Percentiles rank a stretch among this genome's conserved stretches.
These are phyloP conservation scores for Nymphalis io DNA, from an alignment of 1,140 invertebrate genomes.

Conservation along the genomic window DNA sequence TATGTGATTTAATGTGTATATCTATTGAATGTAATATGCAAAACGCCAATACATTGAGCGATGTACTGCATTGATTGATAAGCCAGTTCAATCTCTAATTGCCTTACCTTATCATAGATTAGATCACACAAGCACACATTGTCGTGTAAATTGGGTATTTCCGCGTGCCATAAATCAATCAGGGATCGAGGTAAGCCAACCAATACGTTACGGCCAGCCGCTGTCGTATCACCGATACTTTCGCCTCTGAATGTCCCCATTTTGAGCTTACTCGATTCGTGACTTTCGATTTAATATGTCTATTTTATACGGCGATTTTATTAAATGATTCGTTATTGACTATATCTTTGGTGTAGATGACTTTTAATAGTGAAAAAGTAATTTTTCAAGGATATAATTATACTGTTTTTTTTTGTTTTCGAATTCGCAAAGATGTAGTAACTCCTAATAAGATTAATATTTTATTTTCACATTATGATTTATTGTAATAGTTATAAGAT, in stretches of 20 bases:
- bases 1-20: no score
- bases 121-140: slow-evolving; percentile 48
- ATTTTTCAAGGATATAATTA: not conserved
- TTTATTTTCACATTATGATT: no score
- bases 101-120: slow-evolving; percentile 53
- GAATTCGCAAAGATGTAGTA: no score
- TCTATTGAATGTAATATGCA: slow-evolving; percentile 2
- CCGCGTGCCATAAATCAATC: slow-evolving; percentile 68
- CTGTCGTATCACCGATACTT: slow-evolving; percentile 52
- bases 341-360: not conserved
- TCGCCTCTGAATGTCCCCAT: slow-evolving; percentile 42
- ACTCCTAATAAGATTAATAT: no score
- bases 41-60: not conserved
- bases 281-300: slow-evolving; percentile 27
- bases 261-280: slow-evolving; percentile 25
- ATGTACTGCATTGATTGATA: slow-evolving; percentile 15
- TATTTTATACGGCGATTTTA: slow-evolving; percentile 1
- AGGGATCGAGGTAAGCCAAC: slow-evolving; percentile 65
- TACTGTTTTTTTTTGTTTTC: no score
- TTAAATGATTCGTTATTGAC: not conserved
- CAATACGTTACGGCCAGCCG: slow-evolving; percentile 65
- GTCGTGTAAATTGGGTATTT: slow-evolving; percentile 73
- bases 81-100: slow-evolving; percentile 30
- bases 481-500: no score
- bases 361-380: not conserved